These are phyloP conservation scores for Conus canariensis DNA, from an alignment of 2,888 invertebrate species.

Conservation along the genomic window DNA sequence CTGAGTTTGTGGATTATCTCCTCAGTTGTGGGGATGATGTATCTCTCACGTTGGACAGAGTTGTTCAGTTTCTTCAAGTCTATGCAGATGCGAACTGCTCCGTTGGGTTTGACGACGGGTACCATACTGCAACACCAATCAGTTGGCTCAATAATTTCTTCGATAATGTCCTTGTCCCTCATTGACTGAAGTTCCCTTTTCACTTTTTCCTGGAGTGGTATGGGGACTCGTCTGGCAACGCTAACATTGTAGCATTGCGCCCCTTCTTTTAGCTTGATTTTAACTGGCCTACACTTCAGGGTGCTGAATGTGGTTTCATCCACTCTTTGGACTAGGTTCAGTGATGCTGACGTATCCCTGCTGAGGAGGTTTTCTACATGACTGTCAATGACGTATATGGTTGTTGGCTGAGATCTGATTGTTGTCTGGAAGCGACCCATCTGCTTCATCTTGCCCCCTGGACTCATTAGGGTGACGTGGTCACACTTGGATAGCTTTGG, in stretches of 20 bases:
- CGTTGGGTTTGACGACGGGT: neutral
- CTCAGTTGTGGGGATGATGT: neutral
- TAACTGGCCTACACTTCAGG: neutral
- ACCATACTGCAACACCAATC: neutral
- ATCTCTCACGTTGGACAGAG: neutral
- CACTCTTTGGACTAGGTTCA: neutral
- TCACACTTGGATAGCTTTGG: no score
- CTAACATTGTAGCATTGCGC: neutral
- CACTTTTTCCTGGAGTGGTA: neutral
- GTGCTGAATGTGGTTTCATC: neutral
- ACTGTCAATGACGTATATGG: neutral
- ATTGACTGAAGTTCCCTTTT: neutral
- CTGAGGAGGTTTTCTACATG: neutral
- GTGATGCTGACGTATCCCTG: neutral
- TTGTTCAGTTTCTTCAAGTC: neutral
- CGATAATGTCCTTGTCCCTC: neutral
- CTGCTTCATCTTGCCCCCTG: no score
- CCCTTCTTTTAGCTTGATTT: neutral
- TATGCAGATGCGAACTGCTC: neutral
- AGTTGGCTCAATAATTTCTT: neutral
- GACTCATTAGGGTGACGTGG: no score
- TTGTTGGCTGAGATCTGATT: neutral
- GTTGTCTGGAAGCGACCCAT: neutral
- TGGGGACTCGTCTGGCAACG: neutral
- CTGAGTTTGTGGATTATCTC: constrained; percentile 13